phyloP scores from a whole-genome alignment of 2,888 invertebrate genomes.

The Physocephala rufipes region DNA sequence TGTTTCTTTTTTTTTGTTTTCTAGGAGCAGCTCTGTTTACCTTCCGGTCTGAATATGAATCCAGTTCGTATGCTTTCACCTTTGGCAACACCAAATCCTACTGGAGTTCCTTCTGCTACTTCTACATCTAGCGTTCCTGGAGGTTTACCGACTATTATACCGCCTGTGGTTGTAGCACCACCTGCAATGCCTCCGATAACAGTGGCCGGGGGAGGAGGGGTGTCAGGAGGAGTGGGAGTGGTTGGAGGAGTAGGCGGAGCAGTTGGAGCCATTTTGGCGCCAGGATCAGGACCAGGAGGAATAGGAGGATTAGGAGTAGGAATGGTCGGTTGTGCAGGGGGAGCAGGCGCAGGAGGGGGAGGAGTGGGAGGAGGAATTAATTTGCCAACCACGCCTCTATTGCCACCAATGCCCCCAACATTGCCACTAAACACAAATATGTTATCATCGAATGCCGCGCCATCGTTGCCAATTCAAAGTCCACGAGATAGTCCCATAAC shows the following conservation, averaged over 20 bases:
- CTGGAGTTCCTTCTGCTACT: slow-evolving; percentile 45
- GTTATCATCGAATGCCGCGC: slow-evolving; percentile 38
- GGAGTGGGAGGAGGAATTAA: not conserved
- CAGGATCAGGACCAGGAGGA: not conserved
- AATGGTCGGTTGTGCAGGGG: no score
- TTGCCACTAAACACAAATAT: slow-evolving; percentile 34
- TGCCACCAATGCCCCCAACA: slow-evolving; percentile 46
- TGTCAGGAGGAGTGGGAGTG: no score
- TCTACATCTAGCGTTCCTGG: slow-evolving; percentile 36
- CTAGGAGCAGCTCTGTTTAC: slow-evolving; percentile 62
- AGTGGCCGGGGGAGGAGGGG: not conserved
- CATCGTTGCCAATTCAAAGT: slow-evolving; percentile 52
- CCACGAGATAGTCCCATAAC: slow-evolving; percentile 65
- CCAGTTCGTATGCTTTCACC: slow-evolving; percentile 64
- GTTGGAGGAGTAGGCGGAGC: no score
- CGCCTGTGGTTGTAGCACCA: slow-evolving; percentile 41
- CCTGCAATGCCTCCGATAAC: slow-evolving; percentile 4
- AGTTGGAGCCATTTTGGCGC: no score
- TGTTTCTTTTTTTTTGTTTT: not conserved
- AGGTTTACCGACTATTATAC: slow-evolving; percentile 40
- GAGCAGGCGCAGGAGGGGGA: no score
- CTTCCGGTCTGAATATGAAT: slow-evolving; percentile 66
- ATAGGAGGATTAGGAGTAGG: no score
- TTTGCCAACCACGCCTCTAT: slow-evolving; percentile 36
- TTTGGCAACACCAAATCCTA: slow-evolving; percentile 59